Percentiles rank a stretch among this genome's conserved stretches.
Evolutionary conservation across 2,888 invertebrate species (phyloP).

Genomic region (Andrena fulva): DNA sequence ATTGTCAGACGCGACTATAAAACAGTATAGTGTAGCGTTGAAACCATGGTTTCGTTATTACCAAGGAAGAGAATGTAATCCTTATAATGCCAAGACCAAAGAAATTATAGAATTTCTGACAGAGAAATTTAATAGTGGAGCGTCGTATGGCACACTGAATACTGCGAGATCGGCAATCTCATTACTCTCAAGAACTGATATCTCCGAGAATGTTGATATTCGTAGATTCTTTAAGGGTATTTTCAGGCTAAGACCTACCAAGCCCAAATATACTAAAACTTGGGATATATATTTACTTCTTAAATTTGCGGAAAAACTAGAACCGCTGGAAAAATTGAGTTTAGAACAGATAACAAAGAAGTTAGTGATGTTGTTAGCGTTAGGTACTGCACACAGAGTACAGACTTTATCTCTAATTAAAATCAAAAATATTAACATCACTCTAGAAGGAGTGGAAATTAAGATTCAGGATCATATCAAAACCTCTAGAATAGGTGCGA

Average conservation of each 20-base stretch:
- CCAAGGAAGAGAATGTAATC: neutral
- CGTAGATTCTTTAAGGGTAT: slow-evolving; percentile 45
- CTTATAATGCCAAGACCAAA: slow-evolving; percentile 1
- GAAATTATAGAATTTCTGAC: slow-evolving; percentile 36
- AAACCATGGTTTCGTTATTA: slow-evolving; percentile 45
- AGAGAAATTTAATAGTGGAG: slow-evolving; percentile 34
- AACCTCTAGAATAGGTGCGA: slow-evolving; percentile 14
- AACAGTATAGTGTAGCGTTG: slow-evolving; percentile 52
- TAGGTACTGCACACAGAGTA: slow-evolving; percentile 58
- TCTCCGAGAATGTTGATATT: slow-evolving; percentile 31
- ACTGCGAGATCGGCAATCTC: slow-evolving; percentile 43
- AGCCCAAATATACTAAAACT: slow-evolving; percentile 50
- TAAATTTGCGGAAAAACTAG: slow-evolving; percentile 21
- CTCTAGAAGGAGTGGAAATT: slow-evolving; percentile 40
- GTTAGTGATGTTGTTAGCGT: slow-evolving; percentile 43
- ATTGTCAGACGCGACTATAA: slow-evolving; percentile 42
- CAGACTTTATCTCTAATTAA: slow-evolving; percentile 54
- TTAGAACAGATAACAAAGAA: slow-evolving; percentile 44
- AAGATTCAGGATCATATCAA: slow-evolving; percentile 48
- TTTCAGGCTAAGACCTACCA: slow-evolving; percentile 42
- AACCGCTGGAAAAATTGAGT: slow-evolving; percentile 34
- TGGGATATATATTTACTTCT: slow-evolving; percentile 44
- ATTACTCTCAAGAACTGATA: slow-evolving; percentile 14
- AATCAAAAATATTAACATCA: slow-evolving; percentile 42
- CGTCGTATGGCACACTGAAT: slow-evolving; percentile 49